Conservation (phyloP, 2,113 vertebrate species). For the Caloenas nicobarica region DNA sequence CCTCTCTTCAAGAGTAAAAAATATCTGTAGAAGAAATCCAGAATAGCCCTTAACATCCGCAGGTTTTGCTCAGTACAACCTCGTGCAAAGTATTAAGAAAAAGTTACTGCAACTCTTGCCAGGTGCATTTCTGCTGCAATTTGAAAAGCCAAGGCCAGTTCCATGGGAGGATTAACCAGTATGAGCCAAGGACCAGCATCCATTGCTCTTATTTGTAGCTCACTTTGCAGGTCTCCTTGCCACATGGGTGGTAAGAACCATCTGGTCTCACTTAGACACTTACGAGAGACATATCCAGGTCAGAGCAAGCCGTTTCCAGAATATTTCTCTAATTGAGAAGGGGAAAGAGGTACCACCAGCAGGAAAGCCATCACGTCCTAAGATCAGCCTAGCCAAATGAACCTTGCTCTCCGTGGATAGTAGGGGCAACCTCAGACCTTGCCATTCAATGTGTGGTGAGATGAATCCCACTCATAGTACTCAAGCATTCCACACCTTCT, state of each 20-base stretch:
- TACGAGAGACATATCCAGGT: background rate
- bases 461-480: background rate
- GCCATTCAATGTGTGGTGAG: background rate
- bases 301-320: background rate
- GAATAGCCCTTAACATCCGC: background rate
- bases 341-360: background rate
- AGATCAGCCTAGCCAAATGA: background rate
- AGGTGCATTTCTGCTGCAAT: background rate
- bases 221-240: background rate
- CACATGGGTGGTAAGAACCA: background rate
- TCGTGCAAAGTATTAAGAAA: background rate
- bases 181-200: background rate
- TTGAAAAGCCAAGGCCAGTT: background rate
- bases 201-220: background rate
- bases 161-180: background rate
- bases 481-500: background rate
- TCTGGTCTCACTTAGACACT: background rate
- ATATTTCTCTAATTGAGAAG: background rate
- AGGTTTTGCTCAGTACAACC: background rate
- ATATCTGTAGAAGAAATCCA: background rate
- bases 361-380: background rate
- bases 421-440: background rate
- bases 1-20: background rate
- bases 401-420: background rate
- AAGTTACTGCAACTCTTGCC: background rate